These are phyloP conservation scores for Dinomys branickii DNA, from an alignment of 2,113 vertebrate species.

Conservation along the genomic window DNA sequence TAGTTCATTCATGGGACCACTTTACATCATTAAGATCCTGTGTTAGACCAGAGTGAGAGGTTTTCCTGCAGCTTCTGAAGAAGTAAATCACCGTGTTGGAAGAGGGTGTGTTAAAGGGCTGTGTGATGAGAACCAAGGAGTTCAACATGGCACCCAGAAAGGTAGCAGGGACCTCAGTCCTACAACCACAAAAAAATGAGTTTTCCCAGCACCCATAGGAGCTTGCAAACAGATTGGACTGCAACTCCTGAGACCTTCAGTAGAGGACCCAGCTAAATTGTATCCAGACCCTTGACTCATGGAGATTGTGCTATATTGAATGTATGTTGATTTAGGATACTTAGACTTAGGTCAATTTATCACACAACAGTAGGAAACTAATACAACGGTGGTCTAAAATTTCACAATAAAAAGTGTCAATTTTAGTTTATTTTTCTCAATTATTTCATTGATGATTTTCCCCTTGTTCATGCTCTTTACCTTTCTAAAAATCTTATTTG, in stretches of 20 bases:
- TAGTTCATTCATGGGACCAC: background rate
- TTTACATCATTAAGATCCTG: background rate
- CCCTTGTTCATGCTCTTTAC: background rate
- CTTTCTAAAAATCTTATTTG: background rate
- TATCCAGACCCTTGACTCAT: background rate
- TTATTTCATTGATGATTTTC: background rate
- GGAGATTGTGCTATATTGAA: background rate
- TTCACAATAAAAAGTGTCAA: background rate
- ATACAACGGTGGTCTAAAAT: background rate
- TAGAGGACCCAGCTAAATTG: background rate
- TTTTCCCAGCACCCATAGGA: background rate
- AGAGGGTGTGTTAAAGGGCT: background rate
- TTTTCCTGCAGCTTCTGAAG: background rate
- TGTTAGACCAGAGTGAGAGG: background rate
- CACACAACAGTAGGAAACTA: background rate
- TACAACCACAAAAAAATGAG: background rate
- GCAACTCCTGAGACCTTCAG: background rate
- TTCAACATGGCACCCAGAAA: background rate
- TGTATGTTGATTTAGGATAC: background rate
- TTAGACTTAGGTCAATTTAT: background rate
- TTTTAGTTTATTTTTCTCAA: background rate
- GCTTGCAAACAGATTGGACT: background rate
- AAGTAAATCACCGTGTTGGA: background rate
- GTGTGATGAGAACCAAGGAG: background rate
- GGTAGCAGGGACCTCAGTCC: background rate